phyloP scores from a whole-genome alignment of 2,888 invertebrate genomes.

The Thecophora atra region DNA sequence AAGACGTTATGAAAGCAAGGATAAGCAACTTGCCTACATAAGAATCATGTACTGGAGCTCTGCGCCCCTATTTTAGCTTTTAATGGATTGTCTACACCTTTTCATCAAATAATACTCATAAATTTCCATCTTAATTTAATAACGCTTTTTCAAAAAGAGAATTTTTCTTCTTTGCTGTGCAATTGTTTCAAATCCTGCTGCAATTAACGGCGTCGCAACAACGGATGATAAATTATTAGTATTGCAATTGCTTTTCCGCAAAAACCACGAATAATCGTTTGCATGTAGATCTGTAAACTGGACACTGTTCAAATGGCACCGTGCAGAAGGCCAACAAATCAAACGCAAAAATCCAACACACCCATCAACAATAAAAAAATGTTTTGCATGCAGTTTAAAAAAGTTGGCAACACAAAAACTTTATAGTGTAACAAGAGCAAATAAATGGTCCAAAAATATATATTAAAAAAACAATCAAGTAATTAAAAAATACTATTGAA shows the following conservation, averaged over 20 bases:
- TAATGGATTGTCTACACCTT: too few species aligned
- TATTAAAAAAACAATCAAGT: not conserved
- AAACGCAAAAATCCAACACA: not conserved
- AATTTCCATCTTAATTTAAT: too few species aligned
- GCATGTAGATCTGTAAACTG: too few species aligned
- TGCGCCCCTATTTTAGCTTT: too few species aligned
- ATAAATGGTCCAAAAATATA: not conserved
- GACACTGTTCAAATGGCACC: not conserved
- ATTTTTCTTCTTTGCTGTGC: not conserved
- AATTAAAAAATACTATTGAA: not conserved
- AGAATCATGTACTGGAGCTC: too few species aligned
- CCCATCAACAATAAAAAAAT: not conserved
- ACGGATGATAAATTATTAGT: constrained; percentile 9
- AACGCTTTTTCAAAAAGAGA: too few species aligned
- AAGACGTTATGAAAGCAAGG: too few species aligned
- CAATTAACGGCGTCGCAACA: constrained; percentile 7
- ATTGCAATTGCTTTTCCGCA: too few species aligned
- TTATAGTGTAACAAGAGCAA: not conserved
- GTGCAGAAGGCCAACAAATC: not conserved
- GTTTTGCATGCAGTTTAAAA: not conserved
- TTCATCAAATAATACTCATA: too few species aligned
- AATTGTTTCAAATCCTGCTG: constrained; percentile 18
- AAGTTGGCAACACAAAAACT: not conserved
- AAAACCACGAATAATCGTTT: too few species aligned
- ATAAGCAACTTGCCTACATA: too few species aligned